Evolutionary conservation across 2,888 invertebrate genomes (phyloP), one percentile per base, ranked within the genome.

Genomic region (Athetis lepigone): DNA sequence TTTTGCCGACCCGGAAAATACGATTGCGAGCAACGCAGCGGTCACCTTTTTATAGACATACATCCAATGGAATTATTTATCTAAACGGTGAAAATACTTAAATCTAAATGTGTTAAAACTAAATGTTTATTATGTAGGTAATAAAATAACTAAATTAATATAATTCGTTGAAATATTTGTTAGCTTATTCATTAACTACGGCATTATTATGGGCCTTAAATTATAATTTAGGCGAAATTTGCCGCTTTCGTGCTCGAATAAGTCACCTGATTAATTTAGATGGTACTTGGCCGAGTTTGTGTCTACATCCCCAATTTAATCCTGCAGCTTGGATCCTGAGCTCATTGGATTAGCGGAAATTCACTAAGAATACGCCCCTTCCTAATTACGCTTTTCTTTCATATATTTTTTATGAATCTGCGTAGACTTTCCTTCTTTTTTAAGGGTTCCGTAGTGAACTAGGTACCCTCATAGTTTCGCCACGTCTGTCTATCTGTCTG

Each of bases 201-300:
- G 23, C 7, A 45, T 43, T 50, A 50, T 33, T 23, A 57, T n/a
- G 8, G 33, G 16, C 36, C 3, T 46, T 75, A 72, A 72, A 79
- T 75, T 64, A 76, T 75, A 64, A 65, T 64, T 46, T 33, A 29
- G n/a, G 21, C 16, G 4, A 23, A 40, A 57, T 52, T 45, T 18
- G 7, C 52, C 25, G 49, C 25, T 54, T 69, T 68, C 58, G 16
- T 59, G 64, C 52, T 61, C 60, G 70, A 81, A 83, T 82, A 85
- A 86, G 81, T 82, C 80, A 80, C 75, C 81, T 85, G 82, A 87
- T 87, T 86, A 85, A 87, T 85, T 85, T 82, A 83, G 81, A 84
- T 79, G 83, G 77, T 83, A 79, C 74, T 79, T 78, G 75, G 80
- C 59, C 63, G 64, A 77, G 69, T 75, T 79, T 60, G 57, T 51